Base-by-base conservation (phyloP, 2,113 vertebrate species). In the Urocynchramus pylzowi region DNA sequence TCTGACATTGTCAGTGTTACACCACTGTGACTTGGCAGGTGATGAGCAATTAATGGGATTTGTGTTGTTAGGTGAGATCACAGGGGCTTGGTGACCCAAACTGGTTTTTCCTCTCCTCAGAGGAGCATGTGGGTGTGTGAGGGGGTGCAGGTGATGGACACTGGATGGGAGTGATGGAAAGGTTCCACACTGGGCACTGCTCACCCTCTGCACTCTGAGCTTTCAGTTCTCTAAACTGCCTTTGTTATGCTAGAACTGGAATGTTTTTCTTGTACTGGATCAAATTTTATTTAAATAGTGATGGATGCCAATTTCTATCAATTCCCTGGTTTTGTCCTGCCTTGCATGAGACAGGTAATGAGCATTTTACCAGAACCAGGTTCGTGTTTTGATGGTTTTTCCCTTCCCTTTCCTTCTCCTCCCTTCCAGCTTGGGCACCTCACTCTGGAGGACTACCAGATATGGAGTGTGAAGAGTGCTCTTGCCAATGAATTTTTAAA, bases 401-500 rank as follows among this genome's bases (percentile, higher is more conserved):
- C 23, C 33, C 89, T 73, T 22, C 22, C 26, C 11, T 87, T 71
- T 52, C 44, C 11, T 69, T 28, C 11, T 50, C 54, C 16, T 81
- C 56, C 93, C 30, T 88, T 97, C 27, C 95, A 99, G 99, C 95
- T 98, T 37, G 99, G 99, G 78, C 99, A 99, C 85, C 98, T 99
- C 95, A 99, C 99, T 70, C 98, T 99, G 80, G 99, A 99, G 96
- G 99, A 99, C 96, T 99, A 99, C 97, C 99, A 99, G 98, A 99
- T 99, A 89, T 99, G 99, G 99, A 99, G 99, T 79, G 99, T 99
- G 95, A 99, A 99, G 98, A 99, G 99, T 91, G 98, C 99, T 52
- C 98, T 99, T 87, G 99, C 99, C 97, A 99, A 99, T 90, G 99
- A 99, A 93, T 99, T 99, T 97, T 97, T 99, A 96, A 99, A 99